Conservation (phyloP, 2,797 vertebrate genomes). For the Mus minutoides region DNA sequence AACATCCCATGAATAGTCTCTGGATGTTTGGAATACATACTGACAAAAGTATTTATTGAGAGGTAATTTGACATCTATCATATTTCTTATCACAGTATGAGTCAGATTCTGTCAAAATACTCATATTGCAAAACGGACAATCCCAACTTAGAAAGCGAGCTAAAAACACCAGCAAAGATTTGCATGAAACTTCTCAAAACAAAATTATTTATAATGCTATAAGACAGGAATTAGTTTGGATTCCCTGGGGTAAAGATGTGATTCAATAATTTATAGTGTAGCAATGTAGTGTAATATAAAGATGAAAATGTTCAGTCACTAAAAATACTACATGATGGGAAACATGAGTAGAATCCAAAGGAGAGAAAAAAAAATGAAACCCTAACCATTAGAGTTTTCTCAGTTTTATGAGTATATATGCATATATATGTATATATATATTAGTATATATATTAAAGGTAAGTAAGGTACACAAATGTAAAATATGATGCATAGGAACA, state of each 20-base stretch:
- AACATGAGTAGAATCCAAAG: constrained; percentile 39
- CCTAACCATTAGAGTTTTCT: background rate
- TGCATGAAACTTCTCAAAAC: background rate
- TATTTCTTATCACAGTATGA: background rate
- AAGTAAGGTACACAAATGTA: background rate
- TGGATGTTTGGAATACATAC: background rate
- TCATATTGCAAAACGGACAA: background rate
- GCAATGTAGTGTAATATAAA: constrained; percentile 15
- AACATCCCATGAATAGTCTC: background rate
- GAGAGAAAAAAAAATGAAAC: background rate
- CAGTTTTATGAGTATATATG: background rate
- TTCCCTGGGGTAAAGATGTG: background rate
- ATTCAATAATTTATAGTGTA: constrained; percentile 37
- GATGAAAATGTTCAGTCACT: constrained; percentile 45
- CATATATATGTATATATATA: background rate
- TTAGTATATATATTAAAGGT: background rate
- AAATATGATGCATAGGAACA: background rate
- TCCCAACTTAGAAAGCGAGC: background rate
- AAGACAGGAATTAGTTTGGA: constrained; percentile 25
- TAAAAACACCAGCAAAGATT: constrained; percentile 34
- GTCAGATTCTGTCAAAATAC: background rate
- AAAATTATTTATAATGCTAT: background rate
- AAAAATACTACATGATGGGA: constrained; percentile 34
- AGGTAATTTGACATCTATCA: background rate
- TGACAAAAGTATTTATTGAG: constrained; percentile 1